Evolutionary conservation across 2,888 invertebrate genomes (phyloP), one percentile per base, ranked within the genome.

Genomic region (Physocephala rufipes): DNA sequence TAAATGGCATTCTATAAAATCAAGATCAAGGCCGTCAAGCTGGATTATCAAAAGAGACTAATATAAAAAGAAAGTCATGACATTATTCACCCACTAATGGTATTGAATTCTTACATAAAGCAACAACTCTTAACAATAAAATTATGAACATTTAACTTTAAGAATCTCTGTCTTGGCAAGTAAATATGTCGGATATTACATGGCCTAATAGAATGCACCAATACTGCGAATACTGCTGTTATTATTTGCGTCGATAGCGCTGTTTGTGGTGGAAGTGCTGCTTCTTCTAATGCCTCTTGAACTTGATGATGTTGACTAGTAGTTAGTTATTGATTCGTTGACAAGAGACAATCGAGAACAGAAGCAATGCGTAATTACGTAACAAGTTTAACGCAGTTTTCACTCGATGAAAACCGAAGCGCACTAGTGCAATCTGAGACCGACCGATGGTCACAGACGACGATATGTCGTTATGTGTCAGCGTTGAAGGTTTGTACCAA

Each of bases 291-390:
- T 65, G 28, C n/a, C 65, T 21, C 28, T 49, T 9, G 9, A 12
- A 45, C 49, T 5, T 19, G 49, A 15, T 12, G 49, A 15, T 49
- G 19, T 49, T 19, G 49, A n/a, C n/a, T n/a, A n/a, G 12, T 24
- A 9, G 53, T 21, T 55, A 24, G 21, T 55, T n/a, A n/a, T n/a
- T 13, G 4, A 21, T 55, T 55, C 21, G 53, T 55, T 55, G 30
- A 30, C 45, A n/a, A n/a, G n/a, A n/a, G n/a, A n/a, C n/a, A 66
- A 15, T 28, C 59, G 59, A 28, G 64, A 59, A 58, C 49, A 58
- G 51, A 49, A 59, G n/a, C 45, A 65, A 51, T 71, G 67, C 71
- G 70, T 73, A 73, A 73, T 73, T 73, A 71, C 73, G 49, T 73
- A 67, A 70, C 73, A 67, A 71, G 58, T 63, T 63, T 28, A 55